Percentiles rank a stretch among this genome's conserved stretches.
These are phyloP conservation scores for Drosophila mojavensis DNA, from an alignment of 1,140 invertebrate genomes.

Conservation along the genomic window DNA sequence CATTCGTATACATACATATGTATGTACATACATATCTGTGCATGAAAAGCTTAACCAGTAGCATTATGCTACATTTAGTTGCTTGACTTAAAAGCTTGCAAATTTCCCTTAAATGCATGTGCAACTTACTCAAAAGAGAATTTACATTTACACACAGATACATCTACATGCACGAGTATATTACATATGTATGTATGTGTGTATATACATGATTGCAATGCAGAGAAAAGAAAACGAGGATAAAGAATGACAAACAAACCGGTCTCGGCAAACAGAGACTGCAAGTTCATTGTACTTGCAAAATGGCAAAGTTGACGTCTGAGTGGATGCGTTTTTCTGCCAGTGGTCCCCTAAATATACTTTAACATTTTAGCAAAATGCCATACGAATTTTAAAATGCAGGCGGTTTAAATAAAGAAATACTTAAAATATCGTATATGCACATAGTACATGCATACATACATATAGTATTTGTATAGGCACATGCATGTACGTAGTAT, in stretches of 20 bases:
- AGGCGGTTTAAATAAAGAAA: neutral
- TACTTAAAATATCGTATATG: slow-evolving; percentile 43
- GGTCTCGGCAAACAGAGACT: slow-evolving; percentile 25
- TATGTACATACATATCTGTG: slow-evolving; percentile 1
- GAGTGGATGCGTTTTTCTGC: slow-evolving; percentile 22
- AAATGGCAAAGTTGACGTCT: slow-evolving; percentile 28
- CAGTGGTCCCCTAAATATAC: neutral
- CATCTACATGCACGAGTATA: neutral
- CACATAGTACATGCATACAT: slow-evolving; percentile 2
- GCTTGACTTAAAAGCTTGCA: slow-evolving; percentile 7
- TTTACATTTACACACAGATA: slow-evolving; percentile 9
- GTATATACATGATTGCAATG: neutral
- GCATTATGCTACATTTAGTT: neutral
- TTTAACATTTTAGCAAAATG: slow-evolving; percentile 33
- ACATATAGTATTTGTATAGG: neutral
- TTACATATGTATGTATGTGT: neutral
- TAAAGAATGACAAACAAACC: slow-evolving; percentile 34
- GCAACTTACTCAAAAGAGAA: slow-evolving; percentile 41
- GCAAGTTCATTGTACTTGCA: slow-evolving; percentile 65
- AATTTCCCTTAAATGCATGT: slow-evolving; percentile 19
- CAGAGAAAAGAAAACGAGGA: slow-evolving; percentile 14
- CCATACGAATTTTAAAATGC: slow-evolving; percentile 35
- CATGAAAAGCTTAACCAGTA: neutral
- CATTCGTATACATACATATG: neutral
- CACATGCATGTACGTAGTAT: neutral